phyloP scores from a whole-genome alignment of 1,140 invertebrate species.

The Rhagoletis zephyria region DNA sequence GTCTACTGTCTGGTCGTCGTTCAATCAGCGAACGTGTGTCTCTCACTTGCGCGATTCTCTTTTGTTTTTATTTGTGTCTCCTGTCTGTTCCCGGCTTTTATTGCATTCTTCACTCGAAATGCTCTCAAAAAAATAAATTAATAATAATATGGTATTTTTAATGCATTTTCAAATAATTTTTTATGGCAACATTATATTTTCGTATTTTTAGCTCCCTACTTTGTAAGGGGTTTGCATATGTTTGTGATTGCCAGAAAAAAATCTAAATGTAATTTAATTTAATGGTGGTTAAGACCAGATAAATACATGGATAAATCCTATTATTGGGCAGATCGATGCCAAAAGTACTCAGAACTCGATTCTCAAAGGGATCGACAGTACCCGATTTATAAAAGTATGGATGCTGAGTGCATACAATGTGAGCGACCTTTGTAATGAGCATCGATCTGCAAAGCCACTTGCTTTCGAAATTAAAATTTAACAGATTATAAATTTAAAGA shows the following conservation, averaged over 20 bases:
- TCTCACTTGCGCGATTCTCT: background rate
- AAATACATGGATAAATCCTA: too few species aligned
- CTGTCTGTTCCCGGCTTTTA: background rate
- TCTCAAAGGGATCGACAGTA: too few species aligned
- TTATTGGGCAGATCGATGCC: too few species aligned
- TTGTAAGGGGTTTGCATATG: background rate
- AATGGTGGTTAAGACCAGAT: too few species aligned
- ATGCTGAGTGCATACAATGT: too few species aligned
- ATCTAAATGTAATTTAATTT: too few species aligned
- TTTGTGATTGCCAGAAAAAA: background rate
- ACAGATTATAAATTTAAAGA: too few species aligned
- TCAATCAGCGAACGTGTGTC: background rate
- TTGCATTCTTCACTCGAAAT: background rate
- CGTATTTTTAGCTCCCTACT: background rate
- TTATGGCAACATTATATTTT: conserved; percentile 18
- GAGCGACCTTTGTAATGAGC: too few species aligned
- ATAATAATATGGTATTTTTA: background rate
- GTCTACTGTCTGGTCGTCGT: background rate
- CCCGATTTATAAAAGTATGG: too few species aligned
- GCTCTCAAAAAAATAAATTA: background rate
- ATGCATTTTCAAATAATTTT: conserved; percentile 39
- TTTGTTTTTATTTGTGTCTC: background rate
- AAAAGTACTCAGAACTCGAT: too few species aligned
- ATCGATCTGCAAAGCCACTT: too few species aligned
- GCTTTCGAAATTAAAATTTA: too few species aligned